These are phyloP conservation scores for Hystrix brachyura DNA, from an alignment of 2,113 vertebrate species.

Conservation along the genomic window DNA sequence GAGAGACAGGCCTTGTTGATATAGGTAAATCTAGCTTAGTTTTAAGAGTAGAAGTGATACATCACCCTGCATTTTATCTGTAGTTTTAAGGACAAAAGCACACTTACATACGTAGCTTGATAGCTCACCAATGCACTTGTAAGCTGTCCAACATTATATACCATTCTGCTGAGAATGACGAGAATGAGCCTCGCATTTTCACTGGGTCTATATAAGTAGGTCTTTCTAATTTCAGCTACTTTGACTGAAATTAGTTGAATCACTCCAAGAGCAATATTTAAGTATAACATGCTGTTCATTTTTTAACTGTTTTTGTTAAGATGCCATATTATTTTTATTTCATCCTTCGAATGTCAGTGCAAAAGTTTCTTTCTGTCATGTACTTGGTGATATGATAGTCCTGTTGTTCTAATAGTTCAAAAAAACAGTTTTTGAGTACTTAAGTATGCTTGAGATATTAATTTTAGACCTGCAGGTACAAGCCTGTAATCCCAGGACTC, in stretches of 20 bases:
- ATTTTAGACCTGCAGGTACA: not conserved
- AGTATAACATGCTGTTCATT: not conserved
- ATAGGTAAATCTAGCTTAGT: not conserved
- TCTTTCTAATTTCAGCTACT: not conserved
- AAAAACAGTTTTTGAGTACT: not conserved
- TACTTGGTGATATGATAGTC: not conserved
- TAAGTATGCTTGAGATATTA: not conserved
- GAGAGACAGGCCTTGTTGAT: not conserved
- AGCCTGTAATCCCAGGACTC: not conserved
- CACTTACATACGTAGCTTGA: not conserved
- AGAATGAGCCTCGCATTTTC: not conserved
- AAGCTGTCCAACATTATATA: not conserved
- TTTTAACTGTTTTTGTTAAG: not conserved
- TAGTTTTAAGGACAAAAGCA: not conserved
- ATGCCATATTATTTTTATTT: not conserved
- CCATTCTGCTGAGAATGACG: not conserved
- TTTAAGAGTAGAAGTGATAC: not conserved
- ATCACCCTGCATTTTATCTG: not conserved
- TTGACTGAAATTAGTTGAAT: not conserved
- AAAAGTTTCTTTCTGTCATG: not conserved
- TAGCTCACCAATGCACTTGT: not conserved
- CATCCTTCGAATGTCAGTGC: not conserved
- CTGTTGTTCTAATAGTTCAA: not conserved
- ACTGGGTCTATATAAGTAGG: not conserved
- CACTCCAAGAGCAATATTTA: not conserved